Evolutionary conservation across 2,113 vertebrate species (phyloP).

Genomic region (Thinocorus orbignyianus): DNA sequence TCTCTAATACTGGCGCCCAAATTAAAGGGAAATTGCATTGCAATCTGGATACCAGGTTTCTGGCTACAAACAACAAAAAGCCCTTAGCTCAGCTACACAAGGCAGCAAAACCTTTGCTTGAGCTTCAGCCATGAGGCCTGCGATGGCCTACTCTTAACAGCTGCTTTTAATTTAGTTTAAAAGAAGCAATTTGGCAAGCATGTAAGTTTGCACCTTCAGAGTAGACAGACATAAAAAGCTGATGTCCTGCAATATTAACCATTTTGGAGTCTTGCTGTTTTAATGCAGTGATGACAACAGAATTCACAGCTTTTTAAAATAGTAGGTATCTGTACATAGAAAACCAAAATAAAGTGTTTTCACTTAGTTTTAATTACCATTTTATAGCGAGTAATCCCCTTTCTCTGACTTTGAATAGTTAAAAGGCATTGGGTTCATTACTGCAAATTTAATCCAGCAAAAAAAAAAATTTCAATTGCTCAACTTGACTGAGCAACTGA

Average conservation of each 20-base stretch:
- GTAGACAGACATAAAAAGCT: conserved; percentile 13
- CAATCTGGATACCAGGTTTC: conserved; percentile 77
- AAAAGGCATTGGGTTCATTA: not conserved
- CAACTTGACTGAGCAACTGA: not conserved
- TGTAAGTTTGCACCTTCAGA: conserved; percentile 58
- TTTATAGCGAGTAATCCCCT: not conserved
- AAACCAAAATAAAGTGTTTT: not conserved
- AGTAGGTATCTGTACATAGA: not conserved
- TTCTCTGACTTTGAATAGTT: not conserved
- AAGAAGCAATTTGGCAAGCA: conserved; percentile 53
- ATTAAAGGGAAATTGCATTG: conserved; percentile 81
- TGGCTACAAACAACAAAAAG: conserved; percentile 68
- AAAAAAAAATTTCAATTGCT: not conserved
- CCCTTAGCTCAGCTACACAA: conserved; percentile 18
- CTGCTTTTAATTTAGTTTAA: conserved; percentile 64
- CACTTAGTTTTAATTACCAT: not conserved
- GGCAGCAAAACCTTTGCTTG: conserved; percentile 23
- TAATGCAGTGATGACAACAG: not conserved
- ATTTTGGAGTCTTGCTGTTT: not conserved
- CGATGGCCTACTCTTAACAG: conserved; percentile 13
- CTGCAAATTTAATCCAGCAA: not conserved
- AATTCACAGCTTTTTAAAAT: conserved; percentile 28
- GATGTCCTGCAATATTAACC: conserved; percentile 1
- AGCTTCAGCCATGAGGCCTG: not conserved
- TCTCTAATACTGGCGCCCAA: conserved; percentile 73